phyloP scores from a whole-genome alignment of 2,113 vertebrate species.

The Aegithalos caudatus region DNA sequence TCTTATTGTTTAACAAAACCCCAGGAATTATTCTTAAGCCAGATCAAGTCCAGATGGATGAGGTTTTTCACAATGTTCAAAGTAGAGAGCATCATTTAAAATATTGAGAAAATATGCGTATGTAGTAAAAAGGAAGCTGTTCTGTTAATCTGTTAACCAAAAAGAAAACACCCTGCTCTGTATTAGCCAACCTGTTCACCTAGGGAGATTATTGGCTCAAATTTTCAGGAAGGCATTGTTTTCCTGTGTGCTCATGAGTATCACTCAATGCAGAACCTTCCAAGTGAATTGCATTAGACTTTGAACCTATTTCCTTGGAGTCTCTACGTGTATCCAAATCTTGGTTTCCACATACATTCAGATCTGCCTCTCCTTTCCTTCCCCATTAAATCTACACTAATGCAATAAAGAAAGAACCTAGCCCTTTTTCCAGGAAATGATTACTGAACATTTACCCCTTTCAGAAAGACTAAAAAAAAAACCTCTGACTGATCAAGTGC shows the following conservation, averaged over 20 bases:
- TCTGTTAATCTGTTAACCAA: neutral
- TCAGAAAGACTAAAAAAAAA: neutral
- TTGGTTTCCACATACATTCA: neutral
- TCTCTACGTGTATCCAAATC: neutral
- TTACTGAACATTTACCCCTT: neutral
- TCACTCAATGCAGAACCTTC: neutral
- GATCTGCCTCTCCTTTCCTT: neutral
- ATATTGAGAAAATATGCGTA: neutral
- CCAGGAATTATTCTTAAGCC: neutral
- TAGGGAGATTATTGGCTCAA: neutral
- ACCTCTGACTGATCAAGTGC: neutral
- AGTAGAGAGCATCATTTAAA: neutral
- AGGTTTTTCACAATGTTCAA: neutral
- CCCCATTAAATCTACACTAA: neutral
- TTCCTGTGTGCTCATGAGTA: neutral
- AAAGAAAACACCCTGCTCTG: neutral
- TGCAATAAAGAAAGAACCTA: neutral
- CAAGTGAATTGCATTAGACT: neutral
- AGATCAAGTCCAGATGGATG: neutral
- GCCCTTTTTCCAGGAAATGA: fast-evolving
- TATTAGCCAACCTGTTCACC: neutral
- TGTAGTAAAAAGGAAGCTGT: neutral
- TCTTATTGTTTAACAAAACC: neutral
- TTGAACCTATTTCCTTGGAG: neutral
- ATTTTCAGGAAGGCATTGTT: neutral